phyloP scores from a whole-genome alignment of 2,113 vertebrate species.

The Proteles cristata region DNA sequence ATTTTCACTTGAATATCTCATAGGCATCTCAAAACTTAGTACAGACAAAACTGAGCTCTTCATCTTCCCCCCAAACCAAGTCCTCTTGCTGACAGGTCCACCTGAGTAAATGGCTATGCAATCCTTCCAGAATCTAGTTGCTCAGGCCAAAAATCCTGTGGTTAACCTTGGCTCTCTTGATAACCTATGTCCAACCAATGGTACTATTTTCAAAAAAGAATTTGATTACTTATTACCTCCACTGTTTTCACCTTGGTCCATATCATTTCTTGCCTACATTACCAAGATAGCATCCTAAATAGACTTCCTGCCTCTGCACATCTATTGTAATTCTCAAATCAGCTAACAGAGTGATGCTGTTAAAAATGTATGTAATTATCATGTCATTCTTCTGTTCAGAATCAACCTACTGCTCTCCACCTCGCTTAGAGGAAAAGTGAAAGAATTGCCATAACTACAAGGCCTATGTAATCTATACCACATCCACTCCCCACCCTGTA shows the following conservation, averaged over 20 bases:
- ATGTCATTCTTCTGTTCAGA: not conserved
- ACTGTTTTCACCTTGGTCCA: not conserved
- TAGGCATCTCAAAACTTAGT: not conserved
- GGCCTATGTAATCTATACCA: not conserved
- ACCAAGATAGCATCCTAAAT: not conserved
- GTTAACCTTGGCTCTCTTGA: constrained; percentile 30
- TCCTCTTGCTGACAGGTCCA: not conserved
- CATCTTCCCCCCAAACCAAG: not conserved
- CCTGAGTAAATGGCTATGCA: not conserved
- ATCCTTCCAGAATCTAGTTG: constrained; percentile 19
- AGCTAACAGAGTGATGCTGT: not conserved
- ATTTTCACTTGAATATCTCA: constrained; percentile 1
- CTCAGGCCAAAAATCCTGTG: constrained; percentile 6
- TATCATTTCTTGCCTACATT: constrained; percentile 2
- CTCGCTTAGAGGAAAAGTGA: constrained; percentile 51
- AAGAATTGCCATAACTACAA: constrained; percentile 19
- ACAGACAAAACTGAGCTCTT: not conserved
- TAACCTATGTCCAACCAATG: not conserved
- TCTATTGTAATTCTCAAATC: constrained; percentile 28
- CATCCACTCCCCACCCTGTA: not conserved
- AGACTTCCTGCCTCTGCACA: not conserved
- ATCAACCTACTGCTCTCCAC: constrained; percentile 18
- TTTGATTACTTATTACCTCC: not conserved
- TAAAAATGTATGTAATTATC: not conserved
- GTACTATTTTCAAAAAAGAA: constrained; percentile 14